These are phyloP conservation scores for Etheostoma cragini DNA, from an alignment of 2,113 vertebrate species.

Conservation along the genomic window DNA sequence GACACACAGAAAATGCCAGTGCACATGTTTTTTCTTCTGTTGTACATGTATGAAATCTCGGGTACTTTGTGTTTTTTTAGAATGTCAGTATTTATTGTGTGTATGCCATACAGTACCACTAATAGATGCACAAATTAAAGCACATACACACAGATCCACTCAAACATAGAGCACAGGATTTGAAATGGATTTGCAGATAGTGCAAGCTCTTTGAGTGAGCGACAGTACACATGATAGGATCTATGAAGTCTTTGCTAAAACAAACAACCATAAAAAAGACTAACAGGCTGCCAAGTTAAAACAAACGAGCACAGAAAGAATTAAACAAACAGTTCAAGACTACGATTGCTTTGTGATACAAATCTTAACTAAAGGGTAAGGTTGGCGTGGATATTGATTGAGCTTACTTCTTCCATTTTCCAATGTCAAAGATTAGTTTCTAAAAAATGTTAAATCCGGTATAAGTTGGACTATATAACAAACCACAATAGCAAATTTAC, in stretches of 20 bases:
- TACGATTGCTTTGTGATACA: not conserved
- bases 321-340: not conserved
- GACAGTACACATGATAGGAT: not conserved
- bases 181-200: constrained; percentile 39
- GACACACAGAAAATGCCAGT: not conserved
- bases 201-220: constrained; percentile 3
- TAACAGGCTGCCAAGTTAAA: not conserved
- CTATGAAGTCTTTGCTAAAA: constrained; percentile 16
- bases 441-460: no score
- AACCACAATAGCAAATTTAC: not conserved
- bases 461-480: not conserved
- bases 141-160: not conserved
- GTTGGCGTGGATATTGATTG: not conserved
- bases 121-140: constrained; percentile 1
- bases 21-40: not conserved
- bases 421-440: no score
- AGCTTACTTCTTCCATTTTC: not conserved
- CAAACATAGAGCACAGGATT: not conserved
- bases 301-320: not conserved
- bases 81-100: not conserved
- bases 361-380: not conserved
- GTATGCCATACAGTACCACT: not conserved
- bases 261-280: not conserved
- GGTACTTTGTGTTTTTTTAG: not conserved
- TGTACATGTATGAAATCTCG: not conserved